Evolutionary conservation across 1,140 invertebrate species (phyloP).

Genomic region (Drosophila ercepeae): DNA sequence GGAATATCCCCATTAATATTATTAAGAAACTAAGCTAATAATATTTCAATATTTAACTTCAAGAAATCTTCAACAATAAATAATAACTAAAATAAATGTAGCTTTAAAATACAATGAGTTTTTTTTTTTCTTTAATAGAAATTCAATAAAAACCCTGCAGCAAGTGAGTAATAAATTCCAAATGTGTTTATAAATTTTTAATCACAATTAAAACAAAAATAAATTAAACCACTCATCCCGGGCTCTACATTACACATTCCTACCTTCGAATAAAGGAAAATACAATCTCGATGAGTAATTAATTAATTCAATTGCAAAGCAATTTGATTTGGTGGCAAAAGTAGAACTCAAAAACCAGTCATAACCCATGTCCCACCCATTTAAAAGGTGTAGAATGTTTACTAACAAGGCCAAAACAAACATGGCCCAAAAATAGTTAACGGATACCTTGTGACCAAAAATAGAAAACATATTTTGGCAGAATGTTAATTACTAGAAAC

Average conservation of each 20-base stretch:
- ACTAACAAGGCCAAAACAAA: conserved; percentile 14
- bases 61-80: background rate
- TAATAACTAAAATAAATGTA: background rate
- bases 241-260: conserved; percentile 1
- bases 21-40: background rate
- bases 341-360: conserved; percentile 12
- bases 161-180: background rate
- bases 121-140: background rate
- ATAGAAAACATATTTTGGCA: background rate
- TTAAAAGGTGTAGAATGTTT: conserved; percentile 39
- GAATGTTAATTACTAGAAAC: conserved; percentile 6
- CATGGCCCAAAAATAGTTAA: background rate
- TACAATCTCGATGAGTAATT: conserved; percentile 36
- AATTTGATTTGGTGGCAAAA: conserved; percentile 15
- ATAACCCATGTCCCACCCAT: conserved; percentile 2
- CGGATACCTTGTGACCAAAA: conserved; percentile 10
- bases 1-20: background rate
- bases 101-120: background rate
- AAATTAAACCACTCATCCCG: conserved; percentile 10
- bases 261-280: background rate
- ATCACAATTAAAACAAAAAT: background rate
- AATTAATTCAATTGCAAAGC: conserved; percentile 26
- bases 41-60: background rate
- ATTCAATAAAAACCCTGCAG: background rate
- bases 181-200: background rate